Base-by-base conservation (phyloP, 2,113 vertebrate species). In the Heterotilapia buettikoferi region DNA sequence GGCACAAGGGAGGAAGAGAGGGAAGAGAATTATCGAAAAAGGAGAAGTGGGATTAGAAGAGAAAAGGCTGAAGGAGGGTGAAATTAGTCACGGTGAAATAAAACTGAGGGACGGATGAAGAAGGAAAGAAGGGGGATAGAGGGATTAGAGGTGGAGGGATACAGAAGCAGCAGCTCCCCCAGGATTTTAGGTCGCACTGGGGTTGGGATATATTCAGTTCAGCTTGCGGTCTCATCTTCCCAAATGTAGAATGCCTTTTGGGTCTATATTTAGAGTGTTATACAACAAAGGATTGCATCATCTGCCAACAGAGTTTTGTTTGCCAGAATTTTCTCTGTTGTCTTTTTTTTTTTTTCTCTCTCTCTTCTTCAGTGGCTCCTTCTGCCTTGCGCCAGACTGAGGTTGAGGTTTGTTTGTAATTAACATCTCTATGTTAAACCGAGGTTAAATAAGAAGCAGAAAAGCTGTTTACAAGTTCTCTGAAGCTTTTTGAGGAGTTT, bases 191-290 rank as follows among this genome's bases (percentile, higher is more conserved):
- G 87, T 54, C 26, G 33, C 68, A 13, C 14, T 12, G 73, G 59
- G 68, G 59, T 91, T 54, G 83, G 68, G 86, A 76, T 90, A 84
- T 90, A 86, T 86, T 86, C 89, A 85, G 88, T 86, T 93, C 61
- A 83, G 86, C 79, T 18, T 36, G 71, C 24, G 33, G 86, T 82
- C 88, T 88, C 50, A 59, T 91, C 91, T 93, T 82, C 91, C 87
- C 82, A 84, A 92, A 90, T 29, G 59, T 59, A 2, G 24, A 59
- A 47, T 36, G 80, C 82, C 86, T 91, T 83, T 80, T 33, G 71
- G 9, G 52, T 90, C 92, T 94, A 95, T 84, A 87, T 94, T 92
- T 93, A 94, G 94, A 86, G 52, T 40, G 53, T 95, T 92, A 93
- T 66, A 92, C 93, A 95, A 94, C 92, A 88, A 91, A 91, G 78